A percentile compares a stretch with the other conserved stretches of the same genome.
phyloP scores from a whole-genome alignment of 2,797 vertebrate genomes.

The Echeneis naucrates region DNA sequence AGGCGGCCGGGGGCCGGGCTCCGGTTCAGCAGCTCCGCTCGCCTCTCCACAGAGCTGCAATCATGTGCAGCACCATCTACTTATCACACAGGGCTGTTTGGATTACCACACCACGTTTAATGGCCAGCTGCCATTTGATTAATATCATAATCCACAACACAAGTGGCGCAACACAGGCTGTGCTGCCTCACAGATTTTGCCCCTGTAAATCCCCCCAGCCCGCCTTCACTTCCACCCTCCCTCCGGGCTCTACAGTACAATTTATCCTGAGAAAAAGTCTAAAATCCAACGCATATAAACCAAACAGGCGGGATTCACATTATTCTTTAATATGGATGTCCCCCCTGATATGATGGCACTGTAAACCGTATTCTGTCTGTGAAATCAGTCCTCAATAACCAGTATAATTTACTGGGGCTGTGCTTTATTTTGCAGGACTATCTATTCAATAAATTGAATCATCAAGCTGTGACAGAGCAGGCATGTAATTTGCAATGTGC shows the following conservation, averaged over 20 bases:
- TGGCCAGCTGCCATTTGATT: conserved; percentile 61
- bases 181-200: conserved; percentile 30
- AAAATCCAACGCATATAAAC: conserved; percentile 17
- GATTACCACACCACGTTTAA: conserved; percentile 69
- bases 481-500: conserved; percentile 41
- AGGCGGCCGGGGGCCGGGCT: conserved; percentile 39
- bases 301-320: conserved; percentile 30
- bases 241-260: conserved; percentile 18
- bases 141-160: conserved; percentile 68
- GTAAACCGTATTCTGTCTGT: conserved; percentile 11
- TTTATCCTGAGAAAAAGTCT: conserved; percentile 20
- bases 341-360: not conserved
- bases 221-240: not conserved
- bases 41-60: conserved; percentile 65
- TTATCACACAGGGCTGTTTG: conserved; percentile 74
- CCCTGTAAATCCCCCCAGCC: not conserved
- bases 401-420: conserved; percentile 40
- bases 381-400: conserved; percentile 56
- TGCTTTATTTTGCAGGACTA: conserved; percentile 57
- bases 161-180: conserved; percentile 43
- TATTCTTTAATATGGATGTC: conserved; percentile 25
- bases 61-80: conserved; percentile 72
- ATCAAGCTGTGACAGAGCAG: conserved; percentile 39
- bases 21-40: conserved; percentile 58
- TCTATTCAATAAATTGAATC: conserved; percentile 57